These are phyloP conservation scores for Percopsis transmontana DNA, from an alignment of 2,113 vertebrate genomes.

Conservation along the genomic window DNA sequence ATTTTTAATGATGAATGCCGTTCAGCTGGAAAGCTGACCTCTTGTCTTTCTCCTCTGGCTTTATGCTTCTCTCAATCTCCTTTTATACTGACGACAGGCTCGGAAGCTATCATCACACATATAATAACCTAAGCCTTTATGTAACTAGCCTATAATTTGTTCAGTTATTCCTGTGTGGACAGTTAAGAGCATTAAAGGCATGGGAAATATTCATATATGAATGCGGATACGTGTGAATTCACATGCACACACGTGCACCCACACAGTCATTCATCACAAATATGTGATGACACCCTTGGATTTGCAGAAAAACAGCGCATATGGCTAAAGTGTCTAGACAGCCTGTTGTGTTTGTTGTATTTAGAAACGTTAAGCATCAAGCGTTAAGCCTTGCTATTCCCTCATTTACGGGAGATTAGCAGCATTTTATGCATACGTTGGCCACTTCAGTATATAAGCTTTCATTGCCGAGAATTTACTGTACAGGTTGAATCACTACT, in stretches of 20 bases:
- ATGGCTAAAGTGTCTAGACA: constrained; percentile 34
- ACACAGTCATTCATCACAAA: constrained; percentile 30
- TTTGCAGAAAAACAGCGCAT: constrained; percentile 22
- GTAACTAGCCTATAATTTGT: constrained; percentile 25
- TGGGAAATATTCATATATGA: not conserved
- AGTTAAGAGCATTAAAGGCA: constrained; percentile 1
- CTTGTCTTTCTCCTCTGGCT: constrained; percentile 3
- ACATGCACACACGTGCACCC: not conserved
- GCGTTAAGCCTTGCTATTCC: constrained; percentile 1
- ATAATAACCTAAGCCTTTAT: constrained; percentile 24
- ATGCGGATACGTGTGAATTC: constrained; percentile 3
- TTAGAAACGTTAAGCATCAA: constrained; percentile 21
- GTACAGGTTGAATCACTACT: too few species aligned
- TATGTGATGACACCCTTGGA: constrained; percentile 24
- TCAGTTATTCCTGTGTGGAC: constrained; percentile 9
- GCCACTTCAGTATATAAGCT: too few species aligned
- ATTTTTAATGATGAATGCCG: constrained; percentile 39
- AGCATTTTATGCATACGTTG: constrained; percentile 3
- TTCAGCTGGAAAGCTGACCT: constrained; percentile 46
- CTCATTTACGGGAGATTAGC: constrained; percentile 14
- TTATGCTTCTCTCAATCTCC: constrained; percentile 37
- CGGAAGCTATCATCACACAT: constrained; percentile 67
- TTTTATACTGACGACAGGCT: constrained; percentile 28
- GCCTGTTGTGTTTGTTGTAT: constrained; percentile 23
- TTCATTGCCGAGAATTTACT: too few species aligned